phyloP scores from a whole-genome alignment of 2,113 vertebrate species.

The Miniopterus natalensis region DNA sequence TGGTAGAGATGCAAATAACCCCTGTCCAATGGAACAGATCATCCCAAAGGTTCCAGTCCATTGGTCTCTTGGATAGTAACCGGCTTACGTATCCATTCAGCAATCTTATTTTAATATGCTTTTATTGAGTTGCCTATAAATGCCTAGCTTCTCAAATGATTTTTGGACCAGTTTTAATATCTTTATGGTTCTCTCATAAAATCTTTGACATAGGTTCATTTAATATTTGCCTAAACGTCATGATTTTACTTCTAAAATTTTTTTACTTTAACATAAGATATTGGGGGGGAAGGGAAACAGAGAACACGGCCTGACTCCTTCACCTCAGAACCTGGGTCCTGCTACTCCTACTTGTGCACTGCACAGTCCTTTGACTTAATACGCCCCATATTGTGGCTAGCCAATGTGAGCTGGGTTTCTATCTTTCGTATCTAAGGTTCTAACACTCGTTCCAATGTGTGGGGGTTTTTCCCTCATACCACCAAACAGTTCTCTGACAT shows the following conservation, averaged over 20 bases:
- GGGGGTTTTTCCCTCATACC: not conserved
- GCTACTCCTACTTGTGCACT: not conserved
- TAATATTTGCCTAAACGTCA: not conserved
- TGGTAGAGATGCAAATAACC: not conserved
- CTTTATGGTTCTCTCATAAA: conserved; percentile 1
- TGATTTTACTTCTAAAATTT: conserved; percentile 11
- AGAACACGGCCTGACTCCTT: not conserved
- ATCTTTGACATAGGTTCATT: not conserved
- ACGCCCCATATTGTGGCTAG: not conserved
- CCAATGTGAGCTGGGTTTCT: not conserved
- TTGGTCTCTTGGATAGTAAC: not conserved
- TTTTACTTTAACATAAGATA: not conserved
- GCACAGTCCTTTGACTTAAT: not conserved
- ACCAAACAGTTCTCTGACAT: not conserved
- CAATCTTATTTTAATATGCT: not conserved
- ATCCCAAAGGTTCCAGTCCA: not conserved
- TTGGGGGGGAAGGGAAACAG: not conserved
- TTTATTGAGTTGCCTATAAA: conserved; percentile 23
- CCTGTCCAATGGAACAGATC: not conserved
- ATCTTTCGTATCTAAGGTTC: not conserved
- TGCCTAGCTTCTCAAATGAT: conserved; percentile 16
- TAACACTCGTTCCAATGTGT: not conserved
- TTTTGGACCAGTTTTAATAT: not conserved
- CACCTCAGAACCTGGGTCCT: not conserved
- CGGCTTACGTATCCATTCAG: not conserved